Base-by-base conservation (phyloP, 1,140 invertebrate species). In the Telenomus remus region DNA sequence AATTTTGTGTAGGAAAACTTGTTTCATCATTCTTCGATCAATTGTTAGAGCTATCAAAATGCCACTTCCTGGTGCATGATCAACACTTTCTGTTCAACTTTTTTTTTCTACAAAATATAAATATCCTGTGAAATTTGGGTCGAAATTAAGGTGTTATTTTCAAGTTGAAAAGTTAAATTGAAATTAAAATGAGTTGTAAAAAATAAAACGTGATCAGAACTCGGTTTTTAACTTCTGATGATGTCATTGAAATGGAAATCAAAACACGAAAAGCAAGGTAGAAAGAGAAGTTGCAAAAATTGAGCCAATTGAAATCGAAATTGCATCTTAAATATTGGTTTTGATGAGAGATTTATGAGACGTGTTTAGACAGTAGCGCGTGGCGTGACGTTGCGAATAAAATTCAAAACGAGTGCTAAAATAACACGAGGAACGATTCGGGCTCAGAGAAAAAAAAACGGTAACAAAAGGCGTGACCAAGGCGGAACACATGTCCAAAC, bases 401-500 rank as follows among this genome's bases (percentile, higher is more conserved):
- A 53, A 64, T 60, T 13, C 47, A 42, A 60, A 66, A 59, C 56
- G 65, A 73, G 61, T 63, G 73, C 44, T 74, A 81, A 81, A 85
- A 84, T 82, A 86, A 87, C 84, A 86, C 82, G 47, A 54, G 37
- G 16, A n/a, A 42, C 53, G 37, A 46, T 84, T 83, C 74, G 79
- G 80, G 82, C 81, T 85, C 85, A 82, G 84, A 87, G 6, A 27
- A 86, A 85, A 84, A 27, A 27, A 86, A 85, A 84, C 81, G 73
- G 80, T 84, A 85, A 87, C 87, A 88, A 87, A 86, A 83, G 86
- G 86, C 86, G 86, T 88, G 86, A 87, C 86, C 81, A 80, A 79
- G 83, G 85, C 85, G 86, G 85, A 88, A 88, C 87, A 88, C 85
- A 88, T 88, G 87, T 88, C 86, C 86, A 88, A 88, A 87, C 86